Base-by-base conservation (phyloP, 2,113 vertebrate species). In the Apus apus region DNA sequence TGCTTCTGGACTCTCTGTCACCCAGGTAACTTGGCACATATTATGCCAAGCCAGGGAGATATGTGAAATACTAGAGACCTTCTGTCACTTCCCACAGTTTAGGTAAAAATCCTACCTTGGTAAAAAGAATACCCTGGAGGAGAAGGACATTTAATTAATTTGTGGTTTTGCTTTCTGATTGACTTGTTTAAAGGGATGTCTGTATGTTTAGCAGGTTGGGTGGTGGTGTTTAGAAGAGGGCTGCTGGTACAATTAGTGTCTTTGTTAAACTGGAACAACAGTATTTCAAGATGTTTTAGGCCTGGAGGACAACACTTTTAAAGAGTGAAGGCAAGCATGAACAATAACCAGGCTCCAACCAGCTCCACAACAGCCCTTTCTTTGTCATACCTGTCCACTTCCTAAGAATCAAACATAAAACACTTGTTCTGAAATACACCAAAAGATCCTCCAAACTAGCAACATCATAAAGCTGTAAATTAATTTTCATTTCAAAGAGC, bases 401-500 rank as follows among this genome's bases (percentile, higher is more conserved):
- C 21, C 67, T 75, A 95, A 85, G 40, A 85, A 84, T n/a, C 74
- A 85, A 84, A 91, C 3, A 8, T 54, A 75, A 80, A 89, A 62
- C 32, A 73, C 10, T 0, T 4, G 18, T 64, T 89, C 64, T 77
- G 72, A 94, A 96, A 85, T 27, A 80, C 60, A 85, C 74, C 64
- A 85, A 91, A 95, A 88, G 60, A 85, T 74, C 22, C 32, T 29
- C 2, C 0, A 73, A 94, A 83, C 71, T 77, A 29, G 60, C 51
- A 90, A 89, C 32, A 74, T 56, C 75, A 77, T 38, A 86, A 74
- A 90, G 68, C 34, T 67, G 65, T 67, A 90, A 79, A 88, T 57
- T 76, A 66, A 90, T 73, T 92, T 94, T 92, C 64, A 80, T 67
- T 93, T 95, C 90, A 66, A 94, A 96, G 85, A 9, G 36, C 50